Evolutionary conservation across 2,888 invertebrate genomes (phyloP).

Genomic region (Tachystola acroxantha): DNA sequence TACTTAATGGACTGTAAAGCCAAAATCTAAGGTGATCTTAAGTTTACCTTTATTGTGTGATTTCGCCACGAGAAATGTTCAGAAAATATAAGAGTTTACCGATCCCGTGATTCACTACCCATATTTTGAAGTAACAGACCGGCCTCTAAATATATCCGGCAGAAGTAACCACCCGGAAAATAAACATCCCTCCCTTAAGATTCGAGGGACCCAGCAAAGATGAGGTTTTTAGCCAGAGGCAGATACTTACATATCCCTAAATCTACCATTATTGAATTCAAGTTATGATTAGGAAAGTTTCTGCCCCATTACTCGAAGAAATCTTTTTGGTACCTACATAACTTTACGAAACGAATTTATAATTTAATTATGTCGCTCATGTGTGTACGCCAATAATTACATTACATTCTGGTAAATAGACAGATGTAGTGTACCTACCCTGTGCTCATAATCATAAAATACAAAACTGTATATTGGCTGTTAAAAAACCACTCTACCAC

Average conservation of each 20-base stretch:
- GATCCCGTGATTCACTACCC: background rate
- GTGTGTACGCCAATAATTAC: too few relatives aligned
- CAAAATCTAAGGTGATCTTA: background rate
- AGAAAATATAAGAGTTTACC: background rate
- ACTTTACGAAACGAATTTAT: background rate
- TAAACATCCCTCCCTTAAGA: conserved; percentile 53
- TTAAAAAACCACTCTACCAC: conserved; percentile 39
- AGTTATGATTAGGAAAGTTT: conserved; percentile 57
- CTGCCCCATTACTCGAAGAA: conserved; percentile 29
- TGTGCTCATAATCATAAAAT: too few relatives aligned
- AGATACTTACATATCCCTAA: conserved; percentile 33
- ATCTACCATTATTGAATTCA: conserved; percentile 56
- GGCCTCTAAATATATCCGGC: conserved; percentile 33
- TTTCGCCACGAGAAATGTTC: too few relatives aligned
- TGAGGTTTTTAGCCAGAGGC: conserved; percentile 50
- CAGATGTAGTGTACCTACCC: conserved; percentile 14
- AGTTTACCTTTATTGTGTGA: too few relatives aligned
- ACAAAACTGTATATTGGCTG: conserved; percentile 20
- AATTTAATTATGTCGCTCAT: too few relatives aligned
- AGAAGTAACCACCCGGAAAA: conserved; percentile 58
- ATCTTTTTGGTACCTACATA: conserved; percentile 22
- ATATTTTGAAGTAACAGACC: background rate
- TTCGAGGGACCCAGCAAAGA: conserved; percentile 33
- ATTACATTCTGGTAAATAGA: too few relatives aligned
- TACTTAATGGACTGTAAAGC: conserved; percentile 1